phyloP scores from a whole-genome alignment of 2,888 invertebrate genomes.

The Lomographa bimaculata region DNA sequence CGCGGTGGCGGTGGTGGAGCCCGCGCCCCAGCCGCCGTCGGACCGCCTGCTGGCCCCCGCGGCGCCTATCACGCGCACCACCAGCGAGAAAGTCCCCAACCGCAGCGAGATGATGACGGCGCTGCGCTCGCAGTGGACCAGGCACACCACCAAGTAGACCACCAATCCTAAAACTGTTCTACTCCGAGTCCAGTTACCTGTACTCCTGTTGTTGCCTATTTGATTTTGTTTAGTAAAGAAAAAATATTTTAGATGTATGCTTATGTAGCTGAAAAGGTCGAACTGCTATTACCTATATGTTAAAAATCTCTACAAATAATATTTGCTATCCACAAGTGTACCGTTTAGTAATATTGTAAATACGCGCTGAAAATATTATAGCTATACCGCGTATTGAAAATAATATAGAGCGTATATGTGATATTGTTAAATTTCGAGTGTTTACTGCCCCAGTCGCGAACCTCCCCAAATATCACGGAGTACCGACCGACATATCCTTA shows the following conservation, averaged over 20 bases:
- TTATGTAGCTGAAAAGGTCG: slow-evolving; percentile 9
- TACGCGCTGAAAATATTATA: no score
- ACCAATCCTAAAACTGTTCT: slow-evolving; percentile 27
- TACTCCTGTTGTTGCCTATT: slow-evolving; percentile 36
- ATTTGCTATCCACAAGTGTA: no score
- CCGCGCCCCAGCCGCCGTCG: slow-evolving; percentile 41
- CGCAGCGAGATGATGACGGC: slow-evolving; percentile 93
- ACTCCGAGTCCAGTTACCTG: slow-evolving; percentile 51
- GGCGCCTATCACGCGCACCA: slow-evolving; percentile 88
- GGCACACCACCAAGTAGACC: slow-evolving; percentile 92
- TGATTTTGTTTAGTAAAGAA: slow-evolving; percentile 16
- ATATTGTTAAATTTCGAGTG: no score
- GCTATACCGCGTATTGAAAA: no score
- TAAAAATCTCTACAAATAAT: no score
- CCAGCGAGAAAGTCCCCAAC: slow-evolving; percentile 93
- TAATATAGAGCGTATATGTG: no score
- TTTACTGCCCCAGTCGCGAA: slow-evolving; percentile 10
- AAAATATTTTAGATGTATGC: slow-evolving; percentile 8
- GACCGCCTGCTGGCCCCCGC: slow-evolving; percentile 81
- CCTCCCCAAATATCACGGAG: slow-evolving; percentile 13
- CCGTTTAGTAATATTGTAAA: no score
- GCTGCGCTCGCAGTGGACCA: slow-evolving; percentile 92
- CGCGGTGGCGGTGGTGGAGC: slow-evolving; percentile 54
- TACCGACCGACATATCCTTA: slow-evolving; percentile 54
- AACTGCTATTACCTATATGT: no score